These are phyloP conservation scores for Heptranchias perlo DNA, from an alignment of 2,113 vertebrate species.

Conservation along the genomic window DNA sequence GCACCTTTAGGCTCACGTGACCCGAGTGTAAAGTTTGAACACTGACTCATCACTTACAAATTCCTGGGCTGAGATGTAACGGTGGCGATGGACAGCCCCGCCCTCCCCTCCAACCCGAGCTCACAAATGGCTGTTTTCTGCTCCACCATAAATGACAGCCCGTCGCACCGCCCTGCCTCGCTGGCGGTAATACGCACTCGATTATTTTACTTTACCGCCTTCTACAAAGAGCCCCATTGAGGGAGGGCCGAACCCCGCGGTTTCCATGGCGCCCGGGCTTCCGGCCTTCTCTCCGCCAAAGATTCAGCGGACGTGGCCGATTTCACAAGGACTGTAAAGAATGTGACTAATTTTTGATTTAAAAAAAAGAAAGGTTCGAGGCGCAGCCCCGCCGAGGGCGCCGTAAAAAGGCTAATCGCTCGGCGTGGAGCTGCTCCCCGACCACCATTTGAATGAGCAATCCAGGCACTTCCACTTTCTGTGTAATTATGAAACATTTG, in stretches of 20 bases:
- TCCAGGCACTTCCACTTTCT: background rate
- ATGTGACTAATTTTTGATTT: background rate
- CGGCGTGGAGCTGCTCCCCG: background rate
- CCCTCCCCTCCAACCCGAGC: too few relatives aligned
- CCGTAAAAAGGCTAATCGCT: too few relatives aligned
- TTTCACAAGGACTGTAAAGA: background rate
- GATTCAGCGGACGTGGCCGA: background rate
- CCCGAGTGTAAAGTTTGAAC: background rate
- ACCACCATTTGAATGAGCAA: background rate
- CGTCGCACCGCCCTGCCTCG: background rate
- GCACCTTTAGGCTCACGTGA: background rate
- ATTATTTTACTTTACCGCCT: background rate
- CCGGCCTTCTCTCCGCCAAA: background rate
- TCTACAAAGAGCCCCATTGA: background rate
- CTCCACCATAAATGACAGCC: too few relatives aligned
- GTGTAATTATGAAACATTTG: background rate
- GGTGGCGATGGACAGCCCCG: background rate
- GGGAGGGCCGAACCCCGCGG: background rate
- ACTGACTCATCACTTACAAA: background rate
- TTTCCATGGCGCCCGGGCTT: background rate
- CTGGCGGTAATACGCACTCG: background rate
- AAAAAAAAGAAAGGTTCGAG: too few relatives aligned
- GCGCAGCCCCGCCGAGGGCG: too few relatives aligned
- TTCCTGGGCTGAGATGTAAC: background rate
- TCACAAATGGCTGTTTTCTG: too few relatives aligned